Conservation (phyloP, 2,888 invertebrate species). For the Lasioglossum villosulum region DNA sequence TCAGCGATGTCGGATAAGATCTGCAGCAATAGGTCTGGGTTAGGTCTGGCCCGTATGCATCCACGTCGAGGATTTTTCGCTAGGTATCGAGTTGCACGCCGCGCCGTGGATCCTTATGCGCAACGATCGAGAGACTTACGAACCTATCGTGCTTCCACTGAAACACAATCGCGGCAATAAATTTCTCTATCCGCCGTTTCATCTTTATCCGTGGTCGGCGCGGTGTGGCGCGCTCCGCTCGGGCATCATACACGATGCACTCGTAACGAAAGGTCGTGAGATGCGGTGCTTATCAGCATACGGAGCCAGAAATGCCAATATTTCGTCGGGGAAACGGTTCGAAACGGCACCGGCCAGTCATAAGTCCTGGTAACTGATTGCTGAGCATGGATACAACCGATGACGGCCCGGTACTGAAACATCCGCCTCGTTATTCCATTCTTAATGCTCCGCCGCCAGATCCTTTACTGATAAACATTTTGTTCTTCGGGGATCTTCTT, state of each 20-base stretch:
- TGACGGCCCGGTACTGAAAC: slow-evolving; percentile 32
- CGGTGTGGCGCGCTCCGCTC: slow-evolving; percentile 8
- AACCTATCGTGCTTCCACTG: slow-evolving; percentile 49
- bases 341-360: slow-evolving; percentile 16
- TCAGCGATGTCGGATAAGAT: not conserved
- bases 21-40: not conserved
- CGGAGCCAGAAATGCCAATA: slow-evolving; percentile 56
- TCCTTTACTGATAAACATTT: slow-evolving; percentile 6
- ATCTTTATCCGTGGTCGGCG: slow-evolving; percentile 57
- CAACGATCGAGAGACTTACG: slow-evolving; percentile 51
- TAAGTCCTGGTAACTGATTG: slow-evolving; percentile 59
- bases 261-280: slow-evolving; percentile 62
- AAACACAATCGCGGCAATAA: slow-evolving; percentile 66
- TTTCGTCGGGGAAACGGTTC: slow-evolving; percentile 22
- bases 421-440: slow-evolving; percentile 24
- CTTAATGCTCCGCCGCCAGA: slow-evolving; percentile 19
- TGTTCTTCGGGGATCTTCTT: slow-evolving; percentile 1
- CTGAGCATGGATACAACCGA: slow-evolving; percentile 41
- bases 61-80: slow-evolving; percentile 22
- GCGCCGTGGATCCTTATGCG: slow-evolving; percentile 37
- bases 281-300: slow-evolving; percentile 59
- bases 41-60: not conserved
- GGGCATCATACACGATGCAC: slow-evolving; percentile 39
- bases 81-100: slow-evolving; percentile 32
- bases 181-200: slow-evolving; percentile 64